Conservation (phyloP, 2,113 vertebrate species). For the Oncorhynchus mykiss region DNA sequence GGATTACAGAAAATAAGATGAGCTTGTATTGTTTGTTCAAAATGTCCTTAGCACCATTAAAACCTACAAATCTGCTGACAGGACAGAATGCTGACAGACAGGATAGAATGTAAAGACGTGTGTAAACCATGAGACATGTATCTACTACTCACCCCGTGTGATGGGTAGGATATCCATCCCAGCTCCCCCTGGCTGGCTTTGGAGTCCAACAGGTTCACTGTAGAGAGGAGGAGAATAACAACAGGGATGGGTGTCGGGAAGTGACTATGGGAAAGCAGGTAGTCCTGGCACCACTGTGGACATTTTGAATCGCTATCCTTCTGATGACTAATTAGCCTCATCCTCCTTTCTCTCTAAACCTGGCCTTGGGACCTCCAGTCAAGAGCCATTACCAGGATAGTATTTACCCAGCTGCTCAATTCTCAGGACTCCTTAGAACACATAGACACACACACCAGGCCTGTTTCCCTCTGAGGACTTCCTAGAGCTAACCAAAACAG, state of each 20-base stretch:
- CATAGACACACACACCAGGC: slow-evolving; percentile 39
- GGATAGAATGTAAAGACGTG: not conserved
- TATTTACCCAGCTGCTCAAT: slow-evolving; percentile 70
- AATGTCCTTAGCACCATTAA: no score
- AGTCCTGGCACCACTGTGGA: no score
- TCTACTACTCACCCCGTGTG: slow-evolving; percentile 89
- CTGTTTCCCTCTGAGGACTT: slow-evolving; percentile 18
- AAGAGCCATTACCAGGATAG: slow-evolving; percentile 51
- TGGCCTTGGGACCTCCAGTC: slow-evolving; percentile 55
- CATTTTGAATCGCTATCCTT: slow-evolving; percentile 31
- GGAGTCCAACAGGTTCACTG: slow-evolving; percentile 98
- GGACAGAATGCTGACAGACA: not conserved
- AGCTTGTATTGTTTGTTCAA: no score
- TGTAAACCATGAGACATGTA: not conserved
- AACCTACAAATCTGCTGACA: no score
- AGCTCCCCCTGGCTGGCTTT: slow-evolving; percentile 98
- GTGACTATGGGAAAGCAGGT: no score
- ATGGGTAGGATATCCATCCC: slow-evolving; percentile 97
- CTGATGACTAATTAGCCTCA: slow-evolving; percentile 71
- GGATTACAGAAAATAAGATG: no score
- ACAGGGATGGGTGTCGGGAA: slow-evolving; percentile 45
- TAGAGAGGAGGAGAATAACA: slow-evolving; percentile 31
- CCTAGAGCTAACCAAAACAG: slow-evolving; percentile 49
- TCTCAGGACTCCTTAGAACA: slow-evolving; percentile 16
- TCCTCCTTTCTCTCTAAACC: slow-evolving; percentile 52